phyloP scores from a whole-genome alignment of 2,113 vertebrate genomes.

The Chaetops frenatus region DNA sequence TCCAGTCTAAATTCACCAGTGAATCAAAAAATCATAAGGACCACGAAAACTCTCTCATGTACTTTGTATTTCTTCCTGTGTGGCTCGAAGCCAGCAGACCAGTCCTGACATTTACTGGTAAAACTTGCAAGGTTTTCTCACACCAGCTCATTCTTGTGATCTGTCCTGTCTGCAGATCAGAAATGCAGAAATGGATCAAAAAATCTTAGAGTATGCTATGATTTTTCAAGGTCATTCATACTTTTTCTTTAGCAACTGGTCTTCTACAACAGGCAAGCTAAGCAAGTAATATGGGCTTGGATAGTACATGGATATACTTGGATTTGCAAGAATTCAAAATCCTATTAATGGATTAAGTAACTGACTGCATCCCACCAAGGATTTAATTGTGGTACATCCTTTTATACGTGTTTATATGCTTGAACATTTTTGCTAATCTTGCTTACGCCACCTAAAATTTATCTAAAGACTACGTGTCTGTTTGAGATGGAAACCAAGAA shows the following conservation, averaged over 20 bases:
- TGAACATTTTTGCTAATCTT: not conserved
- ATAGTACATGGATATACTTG: not conserved
- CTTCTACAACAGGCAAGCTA: not conserved
- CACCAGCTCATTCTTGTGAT: not conserved
- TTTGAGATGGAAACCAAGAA: not conserved
- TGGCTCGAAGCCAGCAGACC: not conserved
- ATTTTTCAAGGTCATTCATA: not conserved
- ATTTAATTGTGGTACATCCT: not conserved
- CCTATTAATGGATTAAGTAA: rapidly evolving
- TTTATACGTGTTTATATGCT: not conserved
- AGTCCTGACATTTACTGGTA: not conserved
- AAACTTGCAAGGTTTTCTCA: not conserved
- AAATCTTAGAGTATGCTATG: too few relatives aligned
- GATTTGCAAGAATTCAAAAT: not conserved
- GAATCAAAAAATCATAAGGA: not conserved
- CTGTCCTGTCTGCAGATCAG: not conserved
- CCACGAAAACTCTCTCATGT: not conserved
- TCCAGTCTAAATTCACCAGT: not conserved
- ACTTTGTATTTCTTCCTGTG: not conserved
- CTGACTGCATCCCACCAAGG: not conserved
- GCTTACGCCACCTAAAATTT: not conserved
- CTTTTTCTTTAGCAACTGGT: not conserved
- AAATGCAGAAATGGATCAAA: not conserved
- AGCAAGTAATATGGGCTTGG: not conserved
- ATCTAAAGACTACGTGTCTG: not conserved